Conservation (phyloP, 2,113 vertebrate genomes). For the Alethe diademata region DNA sequence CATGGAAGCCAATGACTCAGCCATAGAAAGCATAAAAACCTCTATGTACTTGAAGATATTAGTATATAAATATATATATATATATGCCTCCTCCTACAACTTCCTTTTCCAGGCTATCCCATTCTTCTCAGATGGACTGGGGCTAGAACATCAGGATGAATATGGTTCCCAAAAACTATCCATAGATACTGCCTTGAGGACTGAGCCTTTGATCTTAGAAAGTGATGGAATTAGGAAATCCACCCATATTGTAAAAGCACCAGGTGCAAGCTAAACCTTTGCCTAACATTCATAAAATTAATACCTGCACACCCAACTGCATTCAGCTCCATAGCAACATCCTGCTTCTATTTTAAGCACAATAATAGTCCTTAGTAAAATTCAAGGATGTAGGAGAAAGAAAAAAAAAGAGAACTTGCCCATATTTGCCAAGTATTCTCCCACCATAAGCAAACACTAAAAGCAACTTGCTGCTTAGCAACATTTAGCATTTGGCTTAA, state of each 20-base stretch:
- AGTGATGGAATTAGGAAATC: background rate
- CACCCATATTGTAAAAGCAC: background rate
- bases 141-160: background rate
- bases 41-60: background rate
- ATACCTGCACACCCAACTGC: background rate
- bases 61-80: background rate
- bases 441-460: background rate
- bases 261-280: background rate
- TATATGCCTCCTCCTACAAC: background rate
- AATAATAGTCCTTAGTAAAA: background rate
- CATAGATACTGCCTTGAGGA: background rate
- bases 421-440: background rate
- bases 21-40: background rate
- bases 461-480: conserved; percentile 39
- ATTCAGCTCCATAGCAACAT: background rate
- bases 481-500: conserved; percentile 57
- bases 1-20: background rate
- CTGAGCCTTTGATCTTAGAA: background rate
- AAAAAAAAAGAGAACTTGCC: background rate
- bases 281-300: background rate
- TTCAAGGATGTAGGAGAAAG: background rate
- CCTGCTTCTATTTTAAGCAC: background rate
- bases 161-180: background rate
- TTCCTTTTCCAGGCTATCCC: background rate
- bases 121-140: background rate